Conservation (phyloP, 2,113 vertebrate genomes). For the human region GRCh38 chr12:71305501-71306000, state of each 20-base stretch:
- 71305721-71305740: neutral
- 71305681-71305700: neutral
- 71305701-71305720: neutral
- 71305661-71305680: neutral
- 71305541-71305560: neutral
- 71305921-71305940: neutral
- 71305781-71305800: neutral
- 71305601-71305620: neutral
- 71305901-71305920: neutral
- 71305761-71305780: neutral
- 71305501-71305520: neutral
- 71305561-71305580: neutral
- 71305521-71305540: neutral
- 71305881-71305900: conserved; percentile 14
- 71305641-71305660: neutral
- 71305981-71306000: too few relatives aligned
- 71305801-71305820: neutral
- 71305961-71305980: too few relatives aligned
- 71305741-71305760: neutral
- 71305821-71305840: neutral
- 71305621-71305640: neutral
- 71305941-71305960: too few relatives aligned
- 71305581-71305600: neutral
- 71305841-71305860: neutral
- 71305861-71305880: neutral